phyloP scores from a whole-genome alignment of 2,888 invertebrate genomes.

The Cotesia congregata region DNA sequence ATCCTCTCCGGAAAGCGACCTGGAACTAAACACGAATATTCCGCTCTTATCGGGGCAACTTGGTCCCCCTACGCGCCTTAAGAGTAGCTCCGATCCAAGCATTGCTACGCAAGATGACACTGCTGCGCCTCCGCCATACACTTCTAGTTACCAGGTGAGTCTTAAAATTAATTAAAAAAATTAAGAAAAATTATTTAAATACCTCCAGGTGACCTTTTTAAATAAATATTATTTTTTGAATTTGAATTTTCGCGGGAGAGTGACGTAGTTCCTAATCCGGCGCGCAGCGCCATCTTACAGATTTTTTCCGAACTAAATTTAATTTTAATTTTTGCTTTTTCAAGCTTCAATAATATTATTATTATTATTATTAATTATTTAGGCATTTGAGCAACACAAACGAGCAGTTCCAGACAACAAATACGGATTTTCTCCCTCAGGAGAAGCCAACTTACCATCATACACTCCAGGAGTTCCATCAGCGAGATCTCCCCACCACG shows the following conservation, averaged over 20 bases:
- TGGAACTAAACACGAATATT: slow-evolving; percentile 84
- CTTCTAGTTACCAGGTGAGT: slow-evolving; percentile 71
- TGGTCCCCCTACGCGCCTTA: slow-evolving; percentile 75
- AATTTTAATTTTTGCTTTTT: no score
- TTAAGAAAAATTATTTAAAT: no score
- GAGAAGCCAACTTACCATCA: slow-evolving; percentile 59
- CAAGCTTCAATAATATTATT: no score
- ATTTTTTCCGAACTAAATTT: no score
- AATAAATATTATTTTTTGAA: no score
- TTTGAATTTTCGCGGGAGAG: no score
- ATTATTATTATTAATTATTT: slow-evolving; percentile 38
- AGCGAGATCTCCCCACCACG: slow-evolving; percentile 67
- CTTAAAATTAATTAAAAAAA: slow-evolving; percentile 6
- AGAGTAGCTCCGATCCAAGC: slow-evolving; percentile 90
- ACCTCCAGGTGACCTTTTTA: no score
- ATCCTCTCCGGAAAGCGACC: slow-evolving; percentile 95
- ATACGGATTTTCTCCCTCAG: slow-evolving; percentile 74
- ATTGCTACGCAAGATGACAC: slow-evolving; percentile 93
- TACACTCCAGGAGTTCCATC: slow-evolving; percentile 63
- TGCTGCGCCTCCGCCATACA: slow-evolving; percentile 88
- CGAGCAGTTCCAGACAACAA: slow-evolving; percentile 74
- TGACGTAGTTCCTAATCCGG: no score
- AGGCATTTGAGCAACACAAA: slow-evolving; percentile 62
- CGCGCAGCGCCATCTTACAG: no score
- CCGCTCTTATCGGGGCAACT: slow-evolving; percentile 75